Evolutionary conservation across 2,888 invertebrate species (phyloP).

Genomic region (Diaprepes abbreviatus): DNA sequence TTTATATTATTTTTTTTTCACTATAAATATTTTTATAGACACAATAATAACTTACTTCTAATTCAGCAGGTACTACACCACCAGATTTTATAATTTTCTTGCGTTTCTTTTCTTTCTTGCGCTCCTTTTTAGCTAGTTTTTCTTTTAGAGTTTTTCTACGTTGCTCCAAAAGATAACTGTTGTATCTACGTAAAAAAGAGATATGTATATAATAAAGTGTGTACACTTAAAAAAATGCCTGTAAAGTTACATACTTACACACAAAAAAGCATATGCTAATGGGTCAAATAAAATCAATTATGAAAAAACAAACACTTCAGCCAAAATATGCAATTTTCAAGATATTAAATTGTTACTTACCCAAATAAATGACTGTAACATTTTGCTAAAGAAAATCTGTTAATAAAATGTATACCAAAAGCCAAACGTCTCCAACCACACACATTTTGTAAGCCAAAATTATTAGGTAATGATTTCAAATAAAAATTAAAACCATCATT

Average conservation of each 20-base stretch:
- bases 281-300: too few relatives aligned
- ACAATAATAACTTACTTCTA: conserved; percentile 60
- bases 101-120: conserved; percentile 79
- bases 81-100: conserved; percentile 72
- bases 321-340: conserved; percentile 2
- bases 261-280: too few relatives aligned
- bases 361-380: background rate
- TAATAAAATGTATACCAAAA: background rate
- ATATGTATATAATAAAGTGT: too few relatives aligned
- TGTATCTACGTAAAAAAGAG: conserved; percentile 65
- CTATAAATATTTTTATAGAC: too few relatives aligned
- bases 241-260: too few relatives aligned
- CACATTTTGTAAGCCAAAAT: conserved; percentile 16
- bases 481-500: conserved; percentile 8
- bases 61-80: conserved; percentile 59
- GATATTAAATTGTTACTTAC: conserved; percentile 24
- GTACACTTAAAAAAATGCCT: too few relatives aligned
- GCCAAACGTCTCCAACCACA: background rate
- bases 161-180: conserved; percentile 77
- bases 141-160: conserved; percentile 79
- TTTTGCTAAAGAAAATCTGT: conserved; percentile 17
- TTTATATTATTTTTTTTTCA: too few relatives aligned
- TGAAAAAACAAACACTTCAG: conserved; percentile 4
- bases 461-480: conserved; percentile 26
- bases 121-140: conserved; percentile 80